phyloP scores from a whole-genome alignment of 1,140 invertebrate species.

The Conus ventricosus region DNA sequence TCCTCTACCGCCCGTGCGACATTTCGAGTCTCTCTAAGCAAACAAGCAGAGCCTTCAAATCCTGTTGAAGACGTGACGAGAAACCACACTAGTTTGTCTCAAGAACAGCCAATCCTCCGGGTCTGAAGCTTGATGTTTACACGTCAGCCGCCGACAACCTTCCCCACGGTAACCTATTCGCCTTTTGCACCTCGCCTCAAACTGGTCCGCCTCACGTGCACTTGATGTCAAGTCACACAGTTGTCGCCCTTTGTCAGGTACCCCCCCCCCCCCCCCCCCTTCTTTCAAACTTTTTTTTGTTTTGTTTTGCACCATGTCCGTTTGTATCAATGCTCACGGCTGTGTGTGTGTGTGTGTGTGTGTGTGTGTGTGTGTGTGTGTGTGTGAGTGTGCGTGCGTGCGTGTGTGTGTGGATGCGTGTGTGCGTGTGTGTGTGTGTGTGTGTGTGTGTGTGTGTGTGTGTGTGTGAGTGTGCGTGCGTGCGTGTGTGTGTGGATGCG shows the following conservation, averaged over 20 bases:
- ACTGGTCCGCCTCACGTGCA: slow-evolving; percentile 17
- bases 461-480: no score
- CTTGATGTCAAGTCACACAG: background rate
- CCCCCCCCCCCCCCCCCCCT: background rate
- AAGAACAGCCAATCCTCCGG: background rate
- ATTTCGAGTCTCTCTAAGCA: background rate
- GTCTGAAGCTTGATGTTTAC: slow-evolving; percentile 9
- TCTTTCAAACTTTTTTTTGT: background rate
- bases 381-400: no score
- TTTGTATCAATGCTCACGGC: no score
- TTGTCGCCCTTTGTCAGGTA: background rate
- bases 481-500: no score
- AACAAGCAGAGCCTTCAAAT: background rate
- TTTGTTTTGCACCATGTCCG: background rate
- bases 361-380: no score
- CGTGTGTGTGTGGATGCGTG: no score
- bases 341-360: no score
- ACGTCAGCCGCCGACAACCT: background rate
- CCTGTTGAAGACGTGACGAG: background rate
- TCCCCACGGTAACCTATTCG: slow-evolving; percentile 11
- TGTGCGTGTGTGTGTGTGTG: no score
- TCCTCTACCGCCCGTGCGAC: no score
- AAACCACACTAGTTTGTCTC: background rate
- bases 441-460: no score
- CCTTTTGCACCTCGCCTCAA: slow-evolving; percentile 1